Percentiles rank a stretch among this genome's conserved stretches.
These are phyloP conservation scores for Siphlonurus alternatus DNA, from an alignment of 2,888 invertebrate genomes.

Conservation along the genomic window DNA sequence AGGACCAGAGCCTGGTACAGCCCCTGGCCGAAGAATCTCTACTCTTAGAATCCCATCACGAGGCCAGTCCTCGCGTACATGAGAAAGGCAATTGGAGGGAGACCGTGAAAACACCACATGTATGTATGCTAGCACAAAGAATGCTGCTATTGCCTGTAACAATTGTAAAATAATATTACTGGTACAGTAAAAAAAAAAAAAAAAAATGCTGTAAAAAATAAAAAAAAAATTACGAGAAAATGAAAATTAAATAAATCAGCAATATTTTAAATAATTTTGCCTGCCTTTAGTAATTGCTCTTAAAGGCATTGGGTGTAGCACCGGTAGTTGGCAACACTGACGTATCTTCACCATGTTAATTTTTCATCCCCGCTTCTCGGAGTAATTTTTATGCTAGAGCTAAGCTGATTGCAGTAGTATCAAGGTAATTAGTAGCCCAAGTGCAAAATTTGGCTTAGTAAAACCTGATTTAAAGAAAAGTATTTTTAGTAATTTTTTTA, in stretches of 20 bases:
- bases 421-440: too few species aligned
- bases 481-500: too few species aligned
- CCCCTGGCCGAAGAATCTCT: conserved; percentile 46
- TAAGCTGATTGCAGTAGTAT: too few species aligned
- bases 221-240: conserved; percentile 8
- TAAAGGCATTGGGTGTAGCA: too few species aligned
- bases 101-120: conserved; percentile 86
- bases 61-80: conserved; percentile 82
- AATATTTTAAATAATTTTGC: too few species aligned
- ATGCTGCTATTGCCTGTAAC: conserved; percentile 57
- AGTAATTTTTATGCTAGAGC: too few species aligned
- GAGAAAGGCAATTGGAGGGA: conserved; percentile 83
- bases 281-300: too few species aligned
- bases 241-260: neutral
- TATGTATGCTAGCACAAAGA: conserved; percentile 85
- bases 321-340: too few species aligned
- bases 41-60: conserved; percentile 86
- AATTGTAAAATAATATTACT: conserved; percentile 16
- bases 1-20: neutral
- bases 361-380: too few species aligned
- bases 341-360: too few species aligned
- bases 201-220: conserved; percentile 19
- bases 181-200: conserved; percentile 21
- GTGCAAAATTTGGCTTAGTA: too few species aligned
- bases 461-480: too few species aligned